Conservation (phyloP, 2,797 vertebrate genomes). For the Poecile montanus region DNA sequence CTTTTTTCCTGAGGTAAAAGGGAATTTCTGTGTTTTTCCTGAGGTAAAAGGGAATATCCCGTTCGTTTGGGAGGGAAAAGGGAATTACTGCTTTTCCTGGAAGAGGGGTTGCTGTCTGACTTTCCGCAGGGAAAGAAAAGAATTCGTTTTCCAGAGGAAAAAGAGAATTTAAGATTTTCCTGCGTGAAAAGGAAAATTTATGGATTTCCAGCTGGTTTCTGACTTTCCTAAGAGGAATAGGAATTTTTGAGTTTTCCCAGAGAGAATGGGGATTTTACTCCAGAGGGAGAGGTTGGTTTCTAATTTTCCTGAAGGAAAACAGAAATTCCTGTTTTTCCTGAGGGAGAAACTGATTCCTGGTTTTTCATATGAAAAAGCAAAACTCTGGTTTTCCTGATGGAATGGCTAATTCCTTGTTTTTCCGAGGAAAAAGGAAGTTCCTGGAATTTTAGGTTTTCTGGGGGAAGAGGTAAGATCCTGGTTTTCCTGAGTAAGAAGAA, state of each 20-base stretch:
- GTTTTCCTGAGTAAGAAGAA: not conserved
- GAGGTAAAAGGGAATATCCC: too few relatives aligned
- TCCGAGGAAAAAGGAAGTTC: not conserved
- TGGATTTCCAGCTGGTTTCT: not conserved
- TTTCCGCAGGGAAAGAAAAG: not conserved
- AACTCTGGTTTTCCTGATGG: not conserved
- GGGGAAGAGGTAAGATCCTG: not conserved
- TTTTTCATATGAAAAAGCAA: not conserved
- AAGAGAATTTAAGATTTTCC: not conserved
- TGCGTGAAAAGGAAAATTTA: too few relatives aligned
- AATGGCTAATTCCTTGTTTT: not conserved
- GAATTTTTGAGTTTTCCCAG: not conserved
- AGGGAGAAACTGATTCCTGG: rapidly evolving
- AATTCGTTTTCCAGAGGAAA: rapidly evolving
- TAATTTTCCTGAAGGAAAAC: not conserved
- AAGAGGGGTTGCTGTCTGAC: not conserved
- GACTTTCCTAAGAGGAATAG: not conserved
- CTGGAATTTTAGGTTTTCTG: not conserved
- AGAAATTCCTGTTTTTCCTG: not conserved
- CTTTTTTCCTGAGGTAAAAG: not conserved
- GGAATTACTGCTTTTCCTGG: not conserved
- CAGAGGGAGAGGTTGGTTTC: not conserved
- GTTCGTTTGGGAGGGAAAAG: not conserved
- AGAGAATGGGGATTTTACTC: too few relatives aligned
- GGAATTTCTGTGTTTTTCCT: not conserved